Evolutionary conservation across 2,888 invertebrate species (phyloP), one percentile per base, ranked within the genome.

Genomic region (Leistus spinibarbis): DNA sequence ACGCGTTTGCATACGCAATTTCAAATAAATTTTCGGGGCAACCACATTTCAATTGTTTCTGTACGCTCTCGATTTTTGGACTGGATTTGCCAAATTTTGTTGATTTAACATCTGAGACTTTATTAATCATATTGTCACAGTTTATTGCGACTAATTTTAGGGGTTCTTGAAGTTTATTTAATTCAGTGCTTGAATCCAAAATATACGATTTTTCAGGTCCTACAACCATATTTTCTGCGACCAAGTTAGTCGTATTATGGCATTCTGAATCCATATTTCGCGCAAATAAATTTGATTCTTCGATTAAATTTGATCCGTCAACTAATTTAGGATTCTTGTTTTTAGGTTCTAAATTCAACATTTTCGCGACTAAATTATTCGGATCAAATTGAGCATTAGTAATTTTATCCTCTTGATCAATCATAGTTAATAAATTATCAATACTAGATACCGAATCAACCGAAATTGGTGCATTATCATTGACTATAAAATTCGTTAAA

Each of bases 1-100:
- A 77, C 64, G 81, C 81, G 56, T 78, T 81, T 71, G 82, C 78
- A 77, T 82, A 84, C 56, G 81, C 83, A 40, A 80, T 64, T 64
- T 78, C 69, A 77, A 84, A 83, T 62, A 85, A 79, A 78, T 82
- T 79, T 76, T 83, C 82, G 7, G 81, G 66, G 63, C 79, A 75
- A 53, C 69, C 56, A 19, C 64, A 70, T 54, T 57, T 2, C 54
- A 13, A 7, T 7, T 57, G 24, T 65, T 53, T 56, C 62, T 65
- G 63, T 13, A 57, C 70, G 64, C 75, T 67, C 23, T 69, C 68
- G 24, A 75, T 53, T 10, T 60, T 17, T 17, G 24, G 20, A 23
- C 67, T 70, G 66, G 75, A 68, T 66, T 10, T 9, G 0, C 17
- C 19, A 22, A 60, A 54, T 68, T 60, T 56, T 69, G 70, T 24